These are phyloP conservation scores for Brachionus angularis DNA, from an alignment of 1,140 invertebrate species.

Conservation along the genomic window DNA sequence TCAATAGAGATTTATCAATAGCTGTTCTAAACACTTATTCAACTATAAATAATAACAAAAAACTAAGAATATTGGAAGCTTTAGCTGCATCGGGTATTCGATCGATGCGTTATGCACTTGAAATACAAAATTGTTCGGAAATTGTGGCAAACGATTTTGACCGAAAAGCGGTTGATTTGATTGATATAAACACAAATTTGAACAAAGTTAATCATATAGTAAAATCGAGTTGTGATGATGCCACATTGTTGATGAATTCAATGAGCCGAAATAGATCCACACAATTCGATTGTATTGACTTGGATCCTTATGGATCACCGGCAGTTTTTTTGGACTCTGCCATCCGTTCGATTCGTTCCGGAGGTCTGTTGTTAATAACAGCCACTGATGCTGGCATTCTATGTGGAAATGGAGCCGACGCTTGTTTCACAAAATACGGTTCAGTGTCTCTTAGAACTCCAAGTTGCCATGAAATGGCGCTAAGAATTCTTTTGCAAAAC, in stretches of 20 bases:
- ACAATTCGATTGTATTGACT: constrained; percentile 76
- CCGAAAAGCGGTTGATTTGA: constrained; percentile 75
- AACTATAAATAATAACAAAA: constrained; percentile 45
- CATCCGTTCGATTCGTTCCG: constrained; percentile 46
- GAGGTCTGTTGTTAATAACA: constrained; percentile 76
- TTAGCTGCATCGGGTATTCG: constrained; percentile 88
- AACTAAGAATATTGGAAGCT: constrained; percentile 69
- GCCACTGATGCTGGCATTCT: constrained; percentile 96
- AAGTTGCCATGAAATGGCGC: constrained; percentile 86
- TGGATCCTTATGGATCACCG: constrained; percentile 96
- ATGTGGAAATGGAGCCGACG: constrained; percentile 85
- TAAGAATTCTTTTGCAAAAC: constrained; percentile 83
- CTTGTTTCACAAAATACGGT: constrained; percentile 90
- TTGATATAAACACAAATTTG: constrained; percentile 72
- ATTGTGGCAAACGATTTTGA: constrained; percentile 86
- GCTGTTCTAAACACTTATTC: constrained; percentile 54
- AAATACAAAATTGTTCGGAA: constrained; percentile 62
- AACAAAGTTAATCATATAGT: constrained; percentile 76
- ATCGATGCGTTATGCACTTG: constrained; percentile 91
- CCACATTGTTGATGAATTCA: constrained; percentile 53
- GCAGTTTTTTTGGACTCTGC: constrained; percentile 72
- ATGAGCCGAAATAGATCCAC: constrained; percentile 30
- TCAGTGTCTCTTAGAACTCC: constrained; percentile 77
- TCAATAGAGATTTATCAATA: constrained; percentile 88
- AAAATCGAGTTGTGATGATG: constrained; percentile 59